phyloP scores from a whole-genome alignment of 2,888 invertebrate genomes.

The Monopis laevigella region DNA sequence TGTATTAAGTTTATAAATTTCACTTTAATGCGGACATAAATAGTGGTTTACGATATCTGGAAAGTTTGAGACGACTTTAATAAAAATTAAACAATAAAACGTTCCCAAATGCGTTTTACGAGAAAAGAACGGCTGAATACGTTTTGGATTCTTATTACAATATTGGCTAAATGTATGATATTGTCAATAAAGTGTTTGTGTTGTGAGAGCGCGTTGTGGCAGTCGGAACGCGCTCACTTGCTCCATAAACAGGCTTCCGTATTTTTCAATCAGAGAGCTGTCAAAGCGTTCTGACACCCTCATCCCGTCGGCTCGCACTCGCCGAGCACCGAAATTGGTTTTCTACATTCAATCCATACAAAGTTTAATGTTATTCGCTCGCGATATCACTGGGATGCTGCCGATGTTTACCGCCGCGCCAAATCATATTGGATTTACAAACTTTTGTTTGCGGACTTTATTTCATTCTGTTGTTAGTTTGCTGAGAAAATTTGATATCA shows the following conservation, averaged over 20 bases:
- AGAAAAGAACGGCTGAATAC: background rate
- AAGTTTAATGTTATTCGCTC: constrained; percentile 69
- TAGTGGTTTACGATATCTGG: constrained; percentile 10
- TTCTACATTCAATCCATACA: constrained; percentile 70
- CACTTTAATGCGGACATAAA: constrained; percentile 12
- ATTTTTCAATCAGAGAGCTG: constrained; percentile 73
- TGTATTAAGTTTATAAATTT: constrained; percentile 12
- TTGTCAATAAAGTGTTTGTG: constrained; percentile 9
- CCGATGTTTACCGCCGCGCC: constrained; percentile 67
- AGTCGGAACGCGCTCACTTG: constrained; percentile 38
- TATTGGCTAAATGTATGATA: constrained; percentile 7
- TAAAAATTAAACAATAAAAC: constrained; percentile 11
- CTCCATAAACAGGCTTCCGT: constrained; percentile 68
- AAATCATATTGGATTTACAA: constrained; percentile 69
- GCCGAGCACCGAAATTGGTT: constrained; percentile 68
- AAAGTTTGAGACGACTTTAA: constrained; percentile 8
- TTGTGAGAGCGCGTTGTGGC: background rate
- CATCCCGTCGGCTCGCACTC: constrained; percentile 68
- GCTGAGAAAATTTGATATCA: constrained; percentile 6
- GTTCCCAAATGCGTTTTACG: constrained; percentile 1
- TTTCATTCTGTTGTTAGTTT: constrained; percentile 63
- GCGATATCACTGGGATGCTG: constrained; percentile 67
- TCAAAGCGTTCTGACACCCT: constrained; percentile 71
- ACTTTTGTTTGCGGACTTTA: constrained; percentile 67
- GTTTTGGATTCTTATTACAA: background rate